These are phyloP conservation scores for Malachius bipustulatus DNA, from an alignment of 2,888 invertebrate species.

Conservation along the genomic window DNA sequence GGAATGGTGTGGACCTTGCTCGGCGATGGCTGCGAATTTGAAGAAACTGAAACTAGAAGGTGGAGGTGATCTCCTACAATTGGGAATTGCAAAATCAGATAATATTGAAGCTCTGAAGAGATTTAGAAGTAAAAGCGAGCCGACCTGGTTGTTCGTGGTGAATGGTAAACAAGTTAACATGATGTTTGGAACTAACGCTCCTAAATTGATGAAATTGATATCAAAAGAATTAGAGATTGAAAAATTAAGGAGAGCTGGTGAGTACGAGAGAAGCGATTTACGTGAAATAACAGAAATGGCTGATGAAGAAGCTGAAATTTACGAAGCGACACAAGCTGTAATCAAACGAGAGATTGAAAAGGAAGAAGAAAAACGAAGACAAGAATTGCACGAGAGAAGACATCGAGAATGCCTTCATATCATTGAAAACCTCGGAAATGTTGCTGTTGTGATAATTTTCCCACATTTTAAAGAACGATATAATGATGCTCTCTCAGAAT, in stretches of 20 bases:
- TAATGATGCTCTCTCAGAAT: conserved; percentile 23
- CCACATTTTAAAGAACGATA: conserved; percentile 32
- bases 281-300: conserved; percentile 23
- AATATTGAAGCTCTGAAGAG: conserved; percentile 58
- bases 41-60: conserved; percentile 79
- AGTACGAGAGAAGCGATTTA: conserved; percentile 40
- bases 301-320: conserved; percentile 34
- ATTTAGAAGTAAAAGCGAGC: conserved; percentile 75
- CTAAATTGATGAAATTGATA: conserved; percentile 56
- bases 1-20: conserved; percentile 85
- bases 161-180: conserved; percentile 63
- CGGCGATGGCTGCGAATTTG: conserved; percentile 71
- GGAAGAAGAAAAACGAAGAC: conserved; percentile 37
- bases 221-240: conserved; percentile 59
- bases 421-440: conserved; percentile 40
- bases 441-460: conserved; percentile 41
- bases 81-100: conserved; percentile 72
- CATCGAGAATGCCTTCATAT: conserved; percentile 41
- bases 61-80: conserved; percentile 68
- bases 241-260: conserved; percentile 45
- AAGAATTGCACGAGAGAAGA: conserved; percentile 39
- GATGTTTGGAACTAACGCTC: conserved; percentile 75
- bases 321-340: conserved; percentile 26
- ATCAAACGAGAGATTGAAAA: conserved; percentile 33
- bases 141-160: conserved; percentile 79